These are phyloP conservation scores for Marmota flaviventris DNA, from an alignment of 2,113 vertebrate genomes.

Conservation along the genomic window DNA sequence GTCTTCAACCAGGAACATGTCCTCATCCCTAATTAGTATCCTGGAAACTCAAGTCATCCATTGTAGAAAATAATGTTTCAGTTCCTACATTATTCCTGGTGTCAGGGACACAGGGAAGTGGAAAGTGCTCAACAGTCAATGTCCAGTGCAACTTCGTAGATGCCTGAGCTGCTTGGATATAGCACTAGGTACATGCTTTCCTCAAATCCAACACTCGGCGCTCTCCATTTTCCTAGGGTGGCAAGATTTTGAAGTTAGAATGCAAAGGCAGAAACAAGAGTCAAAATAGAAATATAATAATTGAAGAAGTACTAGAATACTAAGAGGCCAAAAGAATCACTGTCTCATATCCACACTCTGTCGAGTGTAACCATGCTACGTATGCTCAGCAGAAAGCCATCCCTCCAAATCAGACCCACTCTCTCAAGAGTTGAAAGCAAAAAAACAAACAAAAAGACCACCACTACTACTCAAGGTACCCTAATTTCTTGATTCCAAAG, in stretches of 20 bases:
- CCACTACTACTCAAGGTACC: not conserved
- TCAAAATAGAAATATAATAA: not conserved
- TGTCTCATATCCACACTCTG: no score
- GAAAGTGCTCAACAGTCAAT: not conserved
- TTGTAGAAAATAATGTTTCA: not conserved
- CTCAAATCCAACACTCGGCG: not conserved
- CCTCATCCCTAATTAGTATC: not conserved
- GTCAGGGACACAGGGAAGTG: not conserved
- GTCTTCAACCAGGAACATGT: not conserved
- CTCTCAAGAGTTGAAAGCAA: slow-evolving; percentile 45
- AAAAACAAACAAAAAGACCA: not conserved
- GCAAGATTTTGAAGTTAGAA: not conserved
- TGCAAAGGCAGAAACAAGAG: not conserved
- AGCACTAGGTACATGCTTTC: not conserved
- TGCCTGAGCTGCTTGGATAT: not conserved
- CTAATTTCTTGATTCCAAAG: slow-evolving; percentile 40
- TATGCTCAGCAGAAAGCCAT: not conserved
- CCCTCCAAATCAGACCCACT: not conserved
- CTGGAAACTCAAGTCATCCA: slow-evolving; percentile 12
- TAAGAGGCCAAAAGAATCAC: not conserved
- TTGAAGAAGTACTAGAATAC: not conserved
- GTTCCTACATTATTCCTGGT: not conserved
- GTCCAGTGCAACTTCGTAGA: slow-evolving; percentile 35
- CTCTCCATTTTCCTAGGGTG: not conserved
- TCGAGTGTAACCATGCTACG: not conserved